Evolutionary conservation across 2,797 vertebrate species (phyloP), one percentile per base, ranked within the genome.

Genomic region (Acanthurus lineatus): DNA sequence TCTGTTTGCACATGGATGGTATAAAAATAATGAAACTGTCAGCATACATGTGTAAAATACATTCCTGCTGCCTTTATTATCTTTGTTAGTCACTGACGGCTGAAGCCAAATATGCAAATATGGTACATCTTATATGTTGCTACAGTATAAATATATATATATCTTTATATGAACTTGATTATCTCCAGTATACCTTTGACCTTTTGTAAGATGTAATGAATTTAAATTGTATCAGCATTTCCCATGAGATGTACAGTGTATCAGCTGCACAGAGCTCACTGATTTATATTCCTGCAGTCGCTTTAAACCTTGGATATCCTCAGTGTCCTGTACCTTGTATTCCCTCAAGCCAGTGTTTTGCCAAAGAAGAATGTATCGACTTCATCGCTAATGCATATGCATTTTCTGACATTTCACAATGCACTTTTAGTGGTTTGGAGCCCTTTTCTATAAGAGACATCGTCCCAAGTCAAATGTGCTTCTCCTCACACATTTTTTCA

Each of bases 361-460:
- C 57, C 70, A 17, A 72, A 69, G 47, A 42, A 62, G 49, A 82
- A 63, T 51, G 59, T 47, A 83, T 53, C 72, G 85, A 88, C 79
- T 89, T 72, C 75, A 71, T 73, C 64, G 69, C 66, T 79, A 74
- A 82, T 85, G 64, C 73, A 86, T 87, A 83, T 83, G 76, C 69
- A 88, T 85, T 79, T 84, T 53, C 58, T 86, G 77, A 88, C 84
- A 86, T 88, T 47, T 90, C 66, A 66, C 49, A 72, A 20, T 47
- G 67, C 28, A 69, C 73, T 71, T 20, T 44, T 42, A 19, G 59
- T n/a, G 35, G 28, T 68, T 67, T 44, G 59, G 48, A 53, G 53
- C 51, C 52, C 22, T 16, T 61, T 68, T 65, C 64, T 61, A 58
- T 70, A 79, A 35, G 32, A 75, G 60, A 65, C 47, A 53, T 62